A percentile compares a stretch with the other conserved stretches of the same genome.
These are phyloP conservation scores for Conus ventricosus DNA, from an alignment of 1,140 invertebrate genomes.

Conservation along the genomic window DNA sequence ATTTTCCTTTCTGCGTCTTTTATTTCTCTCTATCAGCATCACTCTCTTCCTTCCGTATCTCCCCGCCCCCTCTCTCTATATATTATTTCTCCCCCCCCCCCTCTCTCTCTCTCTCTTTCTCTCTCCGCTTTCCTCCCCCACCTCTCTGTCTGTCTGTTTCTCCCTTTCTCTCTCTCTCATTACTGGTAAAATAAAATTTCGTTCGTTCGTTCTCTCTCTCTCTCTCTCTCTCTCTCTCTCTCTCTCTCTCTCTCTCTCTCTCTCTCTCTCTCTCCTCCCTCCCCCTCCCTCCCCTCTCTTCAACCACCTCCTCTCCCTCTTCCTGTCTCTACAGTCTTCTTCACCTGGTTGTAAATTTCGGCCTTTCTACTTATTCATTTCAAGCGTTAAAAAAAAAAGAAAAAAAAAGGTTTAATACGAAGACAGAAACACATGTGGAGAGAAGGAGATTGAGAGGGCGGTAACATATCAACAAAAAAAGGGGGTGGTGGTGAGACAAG, in stretches of 20 bases:
- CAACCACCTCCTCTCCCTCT: neutral
- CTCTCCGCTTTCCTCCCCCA: neutral
- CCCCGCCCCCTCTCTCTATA: neutral
- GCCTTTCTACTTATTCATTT: too few species aligned
- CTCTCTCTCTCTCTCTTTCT: neutral
- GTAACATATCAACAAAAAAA: too few species aligned
- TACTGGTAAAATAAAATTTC: neutral
- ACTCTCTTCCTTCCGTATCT: neutral
- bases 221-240: neutral
- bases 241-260: constrained; percentile 18
- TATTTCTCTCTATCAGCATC: neutral
- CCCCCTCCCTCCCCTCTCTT: too few species aligned
- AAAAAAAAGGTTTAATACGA: too few species aligned
- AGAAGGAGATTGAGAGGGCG: too few species aligned
- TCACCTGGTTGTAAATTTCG: too few species aligned
- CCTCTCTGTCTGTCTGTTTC: neutral
- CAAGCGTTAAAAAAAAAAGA: too few species aligned
- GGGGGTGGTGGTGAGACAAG: too few species aligned
- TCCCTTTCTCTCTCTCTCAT: neutral
- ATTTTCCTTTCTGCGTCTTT: neutral
- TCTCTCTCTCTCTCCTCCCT: constrained; percentile 11
- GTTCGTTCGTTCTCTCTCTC: neutral
- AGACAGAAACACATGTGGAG: too few species aligned
- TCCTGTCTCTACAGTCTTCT: too few species aligned
- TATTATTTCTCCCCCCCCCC: neutral